phyloP scores from a whole-genome alignment of 2,113 vertebrate species.

The Cavia aperea region DNA sequence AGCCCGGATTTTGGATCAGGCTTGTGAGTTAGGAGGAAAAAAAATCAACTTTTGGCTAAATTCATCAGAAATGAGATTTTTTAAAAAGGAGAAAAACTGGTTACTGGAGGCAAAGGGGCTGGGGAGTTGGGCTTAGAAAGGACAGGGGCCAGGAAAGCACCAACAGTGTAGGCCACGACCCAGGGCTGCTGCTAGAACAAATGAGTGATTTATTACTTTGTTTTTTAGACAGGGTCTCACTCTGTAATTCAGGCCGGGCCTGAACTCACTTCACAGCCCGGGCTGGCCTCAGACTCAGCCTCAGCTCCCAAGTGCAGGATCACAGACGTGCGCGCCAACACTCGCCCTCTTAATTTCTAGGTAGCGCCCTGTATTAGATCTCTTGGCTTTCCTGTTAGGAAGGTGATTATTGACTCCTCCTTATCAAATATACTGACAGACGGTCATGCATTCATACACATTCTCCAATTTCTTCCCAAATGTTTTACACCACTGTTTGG shows the following conservation, averaged over 20 bases:
- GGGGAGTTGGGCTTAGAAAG: neutral
- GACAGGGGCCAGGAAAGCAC: neutral
- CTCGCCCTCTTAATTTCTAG: neutral
- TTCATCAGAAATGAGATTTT: neutral
- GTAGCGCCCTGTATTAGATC: neutral
- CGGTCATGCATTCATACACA: fast-evolving
- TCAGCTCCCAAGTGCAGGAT: neutral
- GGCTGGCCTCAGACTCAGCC: neutral
- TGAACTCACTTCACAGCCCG: neutral
- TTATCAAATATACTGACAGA: neutral
- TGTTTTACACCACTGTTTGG: neutral
- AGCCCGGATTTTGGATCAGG: neutral
- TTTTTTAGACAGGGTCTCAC: neutral
- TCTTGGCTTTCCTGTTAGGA: neutral
- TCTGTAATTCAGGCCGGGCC: neutral
- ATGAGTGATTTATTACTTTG: neutral
- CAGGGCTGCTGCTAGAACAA: neutral
- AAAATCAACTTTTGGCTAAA: neutral
- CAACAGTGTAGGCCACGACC: neutral
- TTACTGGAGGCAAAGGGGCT: neutral
- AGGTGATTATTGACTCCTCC: neutral
- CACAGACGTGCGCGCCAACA: neutral
- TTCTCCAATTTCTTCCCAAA: neutral
- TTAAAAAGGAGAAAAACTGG: neutral
- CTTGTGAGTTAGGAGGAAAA: neutral